Conservation (phyloP, 2,888 invertebrate species). For the Leptinotarsa haldemani region DNA sequence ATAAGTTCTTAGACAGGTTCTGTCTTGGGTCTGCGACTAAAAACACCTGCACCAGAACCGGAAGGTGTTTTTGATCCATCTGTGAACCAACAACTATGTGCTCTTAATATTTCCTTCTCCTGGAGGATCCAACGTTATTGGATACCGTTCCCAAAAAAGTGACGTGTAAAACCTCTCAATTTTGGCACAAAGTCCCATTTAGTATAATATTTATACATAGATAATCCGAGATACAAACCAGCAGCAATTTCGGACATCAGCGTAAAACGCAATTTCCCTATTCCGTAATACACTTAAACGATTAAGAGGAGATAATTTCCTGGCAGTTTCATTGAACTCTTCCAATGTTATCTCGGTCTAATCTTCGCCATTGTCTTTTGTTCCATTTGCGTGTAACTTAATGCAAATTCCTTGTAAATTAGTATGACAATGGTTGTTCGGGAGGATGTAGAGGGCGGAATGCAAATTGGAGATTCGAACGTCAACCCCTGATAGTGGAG, state of each 20-base stretch:
- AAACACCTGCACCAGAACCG: too few relatives aligned
- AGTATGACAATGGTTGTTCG: constrained; percentile 2
- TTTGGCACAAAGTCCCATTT: too few relatives aligned
- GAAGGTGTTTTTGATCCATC: too few relatives aligned
- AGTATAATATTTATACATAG: too few relatives aligned
- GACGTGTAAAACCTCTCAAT: too few relatives aligned
- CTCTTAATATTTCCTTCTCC: too few relatives aligned
- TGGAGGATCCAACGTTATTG: too few relatives aligned
- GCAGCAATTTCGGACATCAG: not conserved
- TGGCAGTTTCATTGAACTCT: not conserved
- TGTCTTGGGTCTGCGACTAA: too few relatives aligned
- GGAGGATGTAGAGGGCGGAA: constrained; percentile 10
- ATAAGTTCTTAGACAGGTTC: too few relatives aligned
- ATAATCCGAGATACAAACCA: too few relatives aligned
- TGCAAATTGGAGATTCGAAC: not conserved
- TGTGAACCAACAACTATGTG: too few relatives aligned
- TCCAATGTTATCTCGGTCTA: not conserved
- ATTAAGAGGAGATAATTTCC: not conserved
- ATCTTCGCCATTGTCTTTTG: not conserved
- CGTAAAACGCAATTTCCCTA: not conserved
- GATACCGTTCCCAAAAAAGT: too few relatives aligned
- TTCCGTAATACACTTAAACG: not conserved
- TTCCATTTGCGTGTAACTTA: constrained; percentile 1
- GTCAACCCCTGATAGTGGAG: not conserved
- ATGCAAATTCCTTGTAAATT: constrained; percentile 7